A percentile compares a stretch with the other conserved stretches of the same genome.
Evolutionary conservation across 2,797 vertebrate genomes (phyloP).

Genomic region (Semotilus atromaculatus): DNA sequence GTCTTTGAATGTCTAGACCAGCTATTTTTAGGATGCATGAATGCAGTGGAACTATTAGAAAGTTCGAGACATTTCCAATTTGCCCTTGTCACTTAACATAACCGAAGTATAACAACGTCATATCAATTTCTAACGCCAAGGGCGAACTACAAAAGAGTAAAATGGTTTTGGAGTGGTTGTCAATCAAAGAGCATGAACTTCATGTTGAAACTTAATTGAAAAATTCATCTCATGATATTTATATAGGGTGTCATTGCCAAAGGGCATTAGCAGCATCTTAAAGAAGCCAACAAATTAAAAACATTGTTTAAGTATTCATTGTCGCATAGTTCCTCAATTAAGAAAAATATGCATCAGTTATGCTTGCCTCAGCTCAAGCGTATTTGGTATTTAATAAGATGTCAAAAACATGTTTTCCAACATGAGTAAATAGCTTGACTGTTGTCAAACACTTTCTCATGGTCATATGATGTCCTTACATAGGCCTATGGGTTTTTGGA

Average conservation of each 20-base stretch:
- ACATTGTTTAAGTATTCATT: conserved; percentile 2
- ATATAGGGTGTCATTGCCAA: conserved; percentile 47
- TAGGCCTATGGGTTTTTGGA: conserved; percentile 11
- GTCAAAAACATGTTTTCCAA: conserved; percentile 11
- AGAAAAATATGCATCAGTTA: neutral
- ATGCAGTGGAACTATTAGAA: conserved; percentile 16
- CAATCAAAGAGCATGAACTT: conserved; percentile 50
- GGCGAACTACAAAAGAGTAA: conserved; percentile 45
- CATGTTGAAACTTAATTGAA: conserved; percentile 58
- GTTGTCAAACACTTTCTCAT: conserved; percentile 7
- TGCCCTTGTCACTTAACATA: conserved; percentile 52
- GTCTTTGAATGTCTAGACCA: conserved; percentile 27
- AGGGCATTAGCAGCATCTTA: conserved; percentile 37
- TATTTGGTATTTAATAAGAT: neutral
- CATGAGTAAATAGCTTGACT: neutral
- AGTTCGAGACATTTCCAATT: conserved; percentile 17
- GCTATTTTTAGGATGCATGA: conserved; percentile 37
- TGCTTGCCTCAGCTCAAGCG: conserved; percentile 2
- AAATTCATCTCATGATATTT: conserved; percentile 48
- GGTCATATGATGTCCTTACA: neutral
- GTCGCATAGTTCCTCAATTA: conserved; percentile 2
- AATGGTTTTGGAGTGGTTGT: conserved; percentile 52
- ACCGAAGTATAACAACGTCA: conserved; percentile 44
- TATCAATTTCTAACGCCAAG: conserved; percentile 50
- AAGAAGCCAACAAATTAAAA: conserved; percentile 16